Conservation (phyloP, 30 jellyfish, hydroid and myxozoan species). For the Aurelia coerulea region DNA sequence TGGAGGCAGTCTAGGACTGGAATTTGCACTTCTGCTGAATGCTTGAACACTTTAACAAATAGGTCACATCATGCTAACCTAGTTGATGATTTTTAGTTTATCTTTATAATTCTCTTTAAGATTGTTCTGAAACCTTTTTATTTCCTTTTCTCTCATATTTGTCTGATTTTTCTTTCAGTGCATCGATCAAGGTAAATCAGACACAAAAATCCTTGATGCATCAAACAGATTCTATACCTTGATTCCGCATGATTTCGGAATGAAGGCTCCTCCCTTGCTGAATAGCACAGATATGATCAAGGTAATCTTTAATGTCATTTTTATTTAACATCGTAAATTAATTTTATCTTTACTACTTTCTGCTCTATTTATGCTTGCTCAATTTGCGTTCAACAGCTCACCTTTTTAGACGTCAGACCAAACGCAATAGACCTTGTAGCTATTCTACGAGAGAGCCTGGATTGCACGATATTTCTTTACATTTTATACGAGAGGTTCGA, state of each 20-base stretch:
- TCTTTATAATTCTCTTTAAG: too few relatives aligned
- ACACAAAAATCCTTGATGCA: conserved; percentile 86
- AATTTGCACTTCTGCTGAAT: too few relatives aligned
- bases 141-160: background rate
- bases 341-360: background rate
- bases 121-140: too few relatives aligned
- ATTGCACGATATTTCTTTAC: too few relatives aligned
- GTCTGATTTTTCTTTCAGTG: conserved; percentile 29
- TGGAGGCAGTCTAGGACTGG: too few relatives aligned
- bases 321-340: background rate
- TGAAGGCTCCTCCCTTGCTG: conserved; percentile 89
- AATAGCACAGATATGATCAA: conserved; percentile 73
- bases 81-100: too few relatives aligned
- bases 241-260: conserved; percentile 96
- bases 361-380: background rate
- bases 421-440: too few relatives aligned
- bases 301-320: background rate
- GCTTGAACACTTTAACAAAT: too few relatives aligned
- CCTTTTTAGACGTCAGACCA: too few relatives aligned
- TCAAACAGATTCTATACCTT: conserved; percentile 92
- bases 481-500: too few relatives aligned
- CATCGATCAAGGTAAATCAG: conserved; percentile 56
- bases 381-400: background rate
- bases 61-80: too few relatives aligned
- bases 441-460: too few relatives aligned